These are phyloP conservation scores for Dromius quadrimaculatus DNA, from an alignment of 2,888 invertebrate species.

Conservation along the genomic window DNA sequence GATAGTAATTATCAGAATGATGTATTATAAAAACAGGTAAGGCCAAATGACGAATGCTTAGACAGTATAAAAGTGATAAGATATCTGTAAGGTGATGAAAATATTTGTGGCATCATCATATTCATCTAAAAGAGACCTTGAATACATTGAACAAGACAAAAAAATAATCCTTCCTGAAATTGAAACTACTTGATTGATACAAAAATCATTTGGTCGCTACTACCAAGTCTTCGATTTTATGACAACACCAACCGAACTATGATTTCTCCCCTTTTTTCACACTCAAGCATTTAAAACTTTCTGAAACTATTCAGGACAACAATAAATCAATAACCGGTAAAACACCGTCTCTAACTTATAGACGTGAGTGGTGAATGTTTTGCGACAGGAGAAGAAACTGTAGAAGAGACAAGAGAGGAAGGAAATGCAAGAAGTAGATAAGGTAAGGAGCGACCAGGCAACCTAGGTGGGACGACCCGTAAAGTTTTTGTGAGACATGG, in stretches of 20 bases:
- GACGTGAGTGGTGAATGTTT: constrained; percentile 17
- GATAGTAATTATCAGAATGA: too few species aligned
- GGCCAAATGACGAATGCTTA: too few species aligned
- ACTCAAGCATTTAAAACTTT: constrained; percentile 32
- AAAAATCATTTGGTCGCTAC: too few species aligned
- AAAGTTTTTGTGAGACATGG: constrained; percentile 15
- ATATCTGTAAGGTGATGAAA: too few species aligned
- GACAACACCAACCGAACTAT: constrained; percentile 8
- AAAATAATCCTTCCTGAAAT: too few species aligned
- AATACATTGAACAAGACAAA: too few species aligned
- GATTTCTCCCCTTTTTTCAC: neutral
- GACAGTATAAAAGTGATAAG: too few species aligned
- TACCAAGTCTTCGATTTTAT: too few species aligned
- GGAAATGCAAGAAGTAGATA: constrained; percentile 15
- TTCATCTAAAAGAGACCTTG: too few species aligned
- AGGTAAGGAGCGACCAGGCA: neutral
- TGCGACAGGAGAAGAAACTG: neutral
- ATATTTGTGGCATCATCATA: too few species aligned
- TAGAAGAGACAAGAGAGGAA: neutral
- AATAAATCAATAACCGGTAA: constrained; percentile 41
- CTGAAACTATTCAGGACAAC: constrained; percentile 31
- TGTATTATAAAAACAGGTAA: too few species aligned
- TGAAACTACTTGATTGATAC: too few species aligned
- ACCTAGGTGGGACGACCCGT: constrained; percentile 6
- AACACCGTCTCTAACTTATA: constrained; percentile 21